Conservation (phyloP, 2,888 invertebrate genomes). For the Diarsia mendica region DNA sequence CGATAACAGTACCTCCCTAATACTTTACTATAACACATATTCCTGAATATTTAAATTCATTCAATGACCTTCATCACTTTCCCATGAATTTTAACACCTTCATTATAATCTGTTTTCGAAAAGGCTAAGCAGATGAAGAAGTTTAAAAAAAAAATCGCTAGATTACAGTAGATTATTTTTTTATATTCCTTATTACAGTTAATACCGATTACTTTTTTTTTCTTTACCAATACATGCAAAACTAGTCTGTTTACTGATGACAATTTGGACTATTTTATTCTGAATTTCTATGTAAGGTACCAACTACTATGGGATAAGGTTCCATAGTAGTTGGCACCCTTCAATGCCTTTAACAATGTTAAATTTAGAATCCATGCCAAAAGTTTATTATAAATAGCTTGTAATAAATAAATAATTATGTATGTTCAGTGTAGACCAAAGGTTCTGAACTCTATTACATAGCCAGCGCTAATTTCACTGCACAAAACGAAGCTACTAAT, state of each 20-base stretch:
- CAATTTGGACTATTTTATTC: slow-evolving; percentile 32
- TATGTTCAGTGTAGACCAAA: background rate
- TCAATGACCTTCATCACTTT: background rate
- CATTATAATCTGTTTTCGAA: background rate
- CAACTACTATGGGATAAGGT: too few species aligned
- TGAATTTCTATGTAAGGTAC: background rate
- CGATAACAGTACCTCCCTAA: too few species aligned
- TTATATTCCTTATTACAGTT: too few species aligned
- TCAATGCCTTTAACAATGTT: background rate
- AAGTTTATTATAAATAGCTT: background rate
- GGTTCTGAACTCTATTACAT: background rate
- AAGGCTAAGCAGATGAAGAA: too few species aligned
- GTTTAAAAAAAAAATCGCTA: too few species aligned
- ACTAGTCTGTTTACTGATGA: background rate
- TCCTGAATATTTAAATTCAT: background rate
- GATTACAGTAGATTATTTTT: too few species aligned
- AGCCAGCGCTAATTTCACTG: background rate
- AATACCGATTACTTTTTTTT: too few species aligned
- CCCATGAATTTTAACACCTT: background rate
- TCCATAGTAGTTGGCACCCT: too few species aligned
- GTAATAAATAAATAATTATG: background rate
- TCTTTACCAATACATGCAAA: too few species aligned
- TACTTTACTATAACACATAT: background rate
- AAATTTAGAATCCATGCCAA: slow-evolving; percentile 26
- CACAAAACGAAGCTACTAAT: background rate